Conservation (phyloP, 2,888 invertebrate species). For the Zaprionus obscuricornis region DNA sequence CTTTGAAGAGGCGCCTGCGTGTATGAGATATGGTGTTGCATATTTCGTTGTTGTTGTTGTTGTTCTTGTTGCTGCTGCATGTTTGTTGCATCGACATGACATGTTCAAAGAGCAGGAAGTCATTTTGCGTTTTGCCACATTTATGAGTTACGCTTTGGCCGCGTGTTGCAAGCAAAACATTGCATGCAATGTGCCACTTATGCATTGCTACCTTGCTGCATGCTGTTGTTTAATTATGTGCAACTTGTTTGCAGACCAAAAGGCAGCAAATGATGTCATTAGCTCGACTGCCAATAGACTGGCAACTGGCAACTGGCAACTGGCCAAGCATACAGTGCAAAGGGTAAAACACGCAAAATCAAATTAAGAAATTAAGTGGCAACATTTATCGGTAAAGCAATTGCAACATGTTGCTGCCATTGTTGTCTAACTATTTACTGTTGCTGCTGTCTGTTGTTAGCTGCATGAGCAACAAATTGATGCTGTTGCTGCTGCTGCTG, state of each 20-base stretch:
- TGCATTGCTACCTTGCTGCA: constrained; percentile 19
- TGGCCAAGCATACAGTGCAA: constrained; percentile 33
- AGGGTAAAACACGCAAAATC: constrained; percentile 59
- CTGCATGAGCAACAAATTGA: constrained; percentile 41
- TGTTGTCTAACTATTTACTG: neutral
- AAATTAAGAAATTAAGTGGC: constrained; percentile 72
- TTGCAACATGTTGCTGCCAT: constrained; percentile 59
- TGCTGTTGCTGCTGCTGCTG: too few relatives aligned
- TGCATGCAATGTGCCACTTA: constrained; percentile 64
- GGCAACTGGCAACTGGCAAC: constrained; percentile 15
- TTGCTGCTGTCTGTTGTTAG: neutral
- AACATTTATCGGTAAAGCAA: constrained; percentile 54
- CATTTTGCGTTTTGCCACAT: constrained; percentile 73
- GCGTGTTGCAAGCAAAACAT: constrained; percentile 66
- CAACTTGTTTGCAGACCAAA: constrained; percentile 50
- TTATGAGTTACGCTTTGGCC: constrained; percentile 70
- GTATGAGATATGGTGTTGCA: constrained; percentile 36
- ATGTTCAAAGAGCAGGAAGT: constrained; percentile 76
- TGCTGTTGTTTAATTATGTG: constrained; percentile 40
- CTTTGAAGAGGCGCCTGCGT: constrained; percentile 31
- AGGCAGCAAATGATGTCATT: constrained; percentile 68
- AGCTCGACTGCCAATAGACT: constrained; percentile 30
- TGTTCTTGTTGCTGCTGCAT: constrained; percentile 30
- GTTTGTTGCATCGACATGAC: constrained; percentile 56
- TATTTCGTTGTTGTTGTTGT: constrained; percentile 32